Evolutionary conservation across 2,888 invertebrate genomes (phyloP).

Genomic region (Pilophorus perplexus): DNA sequence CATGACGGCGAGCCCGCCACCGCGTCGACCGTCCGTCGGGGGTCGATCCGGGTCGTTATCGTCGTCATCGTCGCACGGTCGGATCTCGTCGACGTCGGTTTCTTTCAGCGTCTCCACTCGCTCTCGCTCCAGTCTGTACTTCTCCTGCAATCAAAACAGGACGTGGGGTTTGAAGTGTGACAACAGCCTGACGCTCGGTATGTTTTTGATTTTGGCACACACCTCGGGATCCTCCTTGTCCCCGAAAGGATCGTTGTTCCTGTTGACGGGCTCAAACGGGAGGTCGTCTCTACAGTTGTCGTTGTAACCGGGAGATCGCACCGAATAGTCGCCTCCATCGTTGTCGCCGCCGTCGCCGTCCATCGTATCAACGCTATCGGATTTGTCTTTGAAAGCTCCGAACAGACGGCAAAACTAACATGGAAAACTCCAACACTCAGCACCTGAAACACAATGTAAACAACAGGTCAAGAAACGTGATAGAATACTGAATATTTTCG

Average conservation of each 20-base stretch:
- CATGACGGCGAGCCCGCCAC: constrained; percentile 5
- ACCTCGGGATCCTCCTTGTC: constrained; percentile 17
- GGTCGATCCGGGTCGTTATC: too few relatives aligned
- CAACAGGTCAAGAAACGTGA: too few relatives aligned
- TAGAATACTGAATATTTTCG: too few relatives aligned
- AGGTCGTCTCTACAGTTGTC: constrained; percentile 25
- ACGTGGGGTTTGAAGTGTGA: background rate
- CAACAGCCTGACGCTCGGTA: too few relatives aligned
- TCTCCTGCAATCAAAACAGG: constrained; percentile 7
- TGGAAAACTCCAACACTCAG: too few relatives aligned
- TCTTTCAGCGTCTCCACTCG: constrained; percentile 3
- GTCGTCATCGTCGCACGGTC: constrained; percentile 8
- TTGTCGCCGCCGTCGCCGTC: constrained; percentile 24
- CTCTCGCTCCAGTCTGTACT: constrained; percentile 22
- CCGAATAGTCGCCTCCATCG: background rate
- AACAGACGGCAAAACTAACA: too few relatives aligned
- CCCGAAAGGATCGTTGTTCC: constrained; percentile 23
- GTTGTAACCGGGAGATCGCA: constrained; percentile 15
- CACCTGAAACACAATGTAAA: too few relatives aligned
- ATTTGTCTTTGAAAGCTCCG: too few relatives aligned
- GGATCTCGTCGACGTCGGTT: constrained; percentile 17
- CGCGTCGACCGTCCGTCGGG: background rate
- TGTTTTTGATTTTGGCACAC: too few relatives aligned
- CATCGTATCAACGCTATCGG: too few relatives aligned
- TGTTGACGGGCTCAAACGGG: constrained; percentile 20